Evolutionary conservation across 2,888 invertebrate genomes (phyloP).

Genomic region (Amitus sp.): DNA sequence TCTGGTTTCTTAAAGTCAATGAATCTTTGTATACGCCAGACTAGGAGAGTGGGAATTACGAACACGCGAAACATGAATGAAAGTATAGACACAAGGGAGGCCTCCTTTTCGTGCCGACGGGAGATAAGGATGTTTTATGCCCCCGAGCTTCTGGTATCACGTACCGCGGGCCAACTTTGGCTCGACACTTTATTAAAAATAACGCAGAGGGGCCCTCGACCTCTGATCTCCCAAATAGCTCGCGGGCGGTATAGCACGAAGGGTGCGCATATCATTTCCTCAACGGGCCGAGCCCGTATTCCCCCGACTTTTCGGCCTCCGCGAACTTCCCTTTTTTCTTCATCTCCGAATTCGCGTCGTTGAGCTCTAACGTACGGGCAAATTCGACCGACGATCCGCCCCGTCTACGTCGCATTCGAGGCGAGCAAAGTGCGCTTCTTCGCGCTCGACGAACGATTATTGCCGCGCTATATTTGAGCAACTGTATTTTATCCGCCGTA

Average conservation of each 20-base stretch:
- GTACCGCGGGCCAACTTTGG: slow-evolving; percentile 38
- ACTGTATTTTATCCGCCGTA: slow-evolving; percentile 1
- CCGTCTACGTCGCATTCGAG: slow-evolving; percentile 24
- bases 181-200: slow-evolving; percentile 52
- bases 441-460: slow-evolving; percentile 35
- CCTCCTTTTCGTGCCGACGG: slow-evolving; percentile 37
- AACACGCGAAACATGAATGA: slow-evolving; percentile 39
- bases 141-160: slow-evolving; percentile 44
- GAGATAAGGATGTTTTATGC: slow-evolving; percentile 56
- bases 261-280: slow-evolving; percentile 43
- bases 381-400: slow-evolving; percentile 31
- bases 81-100: slow-evolving; percentile 29
- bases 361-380: slow-evolving; percentile 34
- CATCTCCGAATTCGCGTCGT: slow-evolving; percentile 21
- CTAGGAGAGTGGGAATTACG: slow-evolving; percentile 20
- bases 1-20: too few relatives aligned
- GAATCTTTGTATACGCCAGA: slow-evolving; percentile 9
- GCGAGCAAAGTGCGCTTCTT: slow-evolving; percentile 14
- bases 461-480: slow-evolving; percentile 20
- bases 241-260: slow-evolving; percentile 29
- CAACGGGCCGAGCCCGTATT: slow-evolving; percentile 40
- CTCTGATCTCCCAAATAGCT: slow-evolving; percentile 28
- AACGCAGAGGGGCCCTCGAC: slow-evolving; percentile 39
- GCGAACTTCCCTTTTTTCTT: slow-evolving; percentile 5
- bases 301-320: slow-evolving; percentile 6